These are phyloP conservation scores for Lordiphosa fenestrarum DNA, from an alignment of 2,888 invertebrate species.

Conservation along the genomic window DNA sequence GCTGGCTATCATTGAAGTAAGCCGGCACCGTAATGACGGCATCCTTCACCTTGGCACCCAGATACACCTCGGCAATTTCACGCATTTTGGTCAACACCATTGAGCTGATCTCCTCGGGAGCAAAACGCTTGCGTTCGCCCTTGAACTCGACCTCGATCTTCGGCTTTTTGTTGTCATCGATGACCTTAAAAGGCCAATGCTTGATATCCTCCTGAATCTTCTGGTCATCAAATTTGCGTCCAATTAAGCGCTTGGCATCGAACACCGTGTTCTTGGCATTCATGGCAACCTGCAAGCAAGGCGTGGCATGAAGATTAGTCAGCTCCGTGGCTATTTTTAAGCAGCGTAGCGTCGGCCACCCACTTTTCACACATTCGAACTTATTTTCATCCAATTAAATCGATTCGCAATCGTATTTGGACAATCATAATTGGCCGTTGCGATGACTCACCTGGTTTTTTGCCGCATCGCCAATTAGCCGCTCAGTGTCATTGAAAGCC, in stretches of 20 bases:
- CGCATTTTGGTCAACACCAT: constrained; percentile 93
- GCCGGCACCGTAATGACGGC: constrained; percentile 93
- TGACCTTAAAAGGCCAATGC: constrained; percentile 89
- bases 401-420: background rate
- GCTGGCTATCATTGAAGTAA: constrained; percentile 90
- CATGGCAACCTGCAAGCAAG: constrained; percentile 84
- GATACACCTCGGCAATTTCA: constrained; percentile 88
- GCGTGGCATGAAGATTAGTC: too few relatives aligned
- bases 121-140: constrained; percentile 87
- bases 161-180: constrained; percentile 86
- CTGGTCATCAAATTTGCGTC: constrained; percentile 88
- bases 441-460: constrained; percentile 86
- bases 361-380: background rate
- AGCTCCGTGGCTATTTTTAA: too few relatives aligned
- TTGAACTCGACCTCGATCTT: constrained; percentile 88
- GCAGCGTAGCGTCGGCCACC: too few relatives aligned
- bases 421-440: background rate
- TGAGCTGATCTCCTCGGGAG: constrained; percentile 91
- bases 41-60: constrained; percentile 87
- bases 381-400: background rate
- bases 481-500: constrained; percentile 91
- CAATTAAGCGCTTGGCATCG: constrained; percentile 92
- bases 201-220: constrained; percentile 90
- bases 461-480: constrained; percentile 92
- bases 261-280: constrained; percentile 91